phyloP scores from a whole-genome alignment of 2,888 invertebrate species.

The Hypomecis punctinalis region DNA sequence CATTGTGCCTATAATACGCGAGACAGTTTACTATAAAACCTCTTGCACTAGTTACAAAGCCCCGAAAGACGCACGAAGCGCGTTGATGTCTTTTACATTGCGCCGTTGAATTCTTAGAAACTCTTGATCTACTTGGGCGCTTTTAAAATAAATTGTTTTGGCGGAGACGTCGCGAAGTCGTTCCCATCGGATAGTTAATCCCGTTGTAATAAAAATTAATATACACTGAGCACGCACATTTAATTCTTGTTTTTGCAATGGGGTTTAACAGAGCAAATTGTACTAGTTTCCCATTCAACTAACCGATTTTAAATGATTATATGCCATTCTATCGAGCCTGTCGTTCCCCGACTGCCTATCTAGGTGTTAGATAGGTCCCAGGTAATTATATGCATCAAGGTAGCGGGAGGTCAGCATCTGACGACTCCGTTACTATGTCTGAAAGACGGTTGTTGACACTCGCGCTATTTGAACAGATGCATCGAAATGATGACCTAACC shows the following conservation, averaged over 20 bases:
- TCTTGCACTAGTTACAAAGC: slow-evolving; percentile 37
- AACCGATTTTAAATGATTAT: slow-evolving; percentile 17
- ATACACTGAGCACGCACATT: slow-evolving; percentile 20
- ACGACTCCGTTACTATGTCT: slow-evolving; percentile 24
- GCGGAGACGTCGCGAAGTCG: slow-evolving; percentile 7
- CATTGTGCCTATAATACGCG: slow-evolving; percentile 28
- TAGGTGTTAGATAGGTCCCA: slow-evolving; percentile 7
- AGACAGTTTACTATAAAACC: slow-evolving; percentile 25
- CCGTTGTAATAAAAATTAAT: slow-evolving; percentile 16
- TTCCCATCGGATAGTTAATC: slow-evolving; percentile 14
- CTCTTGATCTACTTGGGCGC: slow-evolving; percentile 28
- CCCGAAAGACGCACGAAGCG: slow-evolving; percentile 45
- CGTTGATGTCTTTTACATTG: slow-evolving; percentile 46
- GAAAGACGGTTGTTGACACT: slow-evolving; percentile 24
- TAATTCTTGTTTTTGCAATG: slow-evolving; percentile 8
- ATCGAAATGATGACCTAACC: slow-evolving; percentile 25
- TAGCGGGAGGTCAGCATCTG: slow-evolving; percentile 28
- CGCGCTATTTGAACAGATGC: slow-evolving; percentile 26
- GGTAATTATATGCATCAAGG: slow-evolving; percentile 28
- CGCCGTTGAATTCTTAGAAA: slow-evolving; percentile 40
- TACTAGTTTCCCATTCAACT: slow-evolving; percentile 8
- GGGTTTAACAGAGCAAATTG: slow-evolving; percentile 9
- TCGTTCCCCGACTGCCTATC: slow-evolving; percentile 3
- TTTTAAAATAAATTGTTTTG: slow-evolving; percentile 24
- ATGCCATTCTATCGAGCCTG: slow-evolving; percentile 7